phyloP scores from a whole-genome alignment of 2,113 vertebrate genomes.

The Rhabdornis inornatus region DNA sequence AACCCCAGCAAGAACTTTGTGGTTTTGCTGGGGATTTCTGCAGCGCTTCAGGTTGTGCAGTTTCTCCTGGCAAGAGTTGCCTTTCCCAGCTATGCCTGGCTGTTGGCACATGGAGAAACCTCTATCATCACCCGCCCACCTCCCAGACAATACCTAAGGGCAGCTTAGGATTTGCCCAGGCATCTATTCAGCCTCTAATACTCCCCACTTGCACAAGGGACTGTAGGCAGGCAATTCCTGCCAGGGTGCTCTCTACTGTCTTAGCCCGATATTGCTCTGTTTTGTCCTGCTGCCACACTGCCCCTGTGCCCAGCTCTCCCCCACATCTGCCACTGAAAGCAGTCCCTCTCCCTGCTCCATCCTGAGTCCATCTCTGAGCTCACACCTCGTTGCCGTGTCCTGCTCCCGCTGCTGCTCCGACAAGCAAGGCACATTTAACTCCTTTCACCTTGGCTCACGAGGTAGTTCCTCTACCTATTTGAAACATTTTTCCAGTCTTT shows the following conservation, averaged over 20 bases:
- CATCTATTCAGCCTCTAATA: background rate
- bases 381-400: fast-evolving
- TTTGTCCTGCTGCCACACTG: background rate
- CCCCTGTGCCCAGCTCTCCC: background rate
- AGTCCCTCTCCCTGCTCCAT: background rate
- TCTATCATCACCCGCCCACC: constrained; percentile 35
- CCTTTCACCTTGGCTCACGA: background rate
- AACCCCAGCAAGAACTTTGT: background rate
- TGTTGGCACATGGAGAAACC: background rate
- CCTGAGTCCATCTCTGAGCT: background rate
- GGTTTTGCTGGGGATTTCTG: background rate
- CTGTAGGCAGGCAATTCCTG: background rate
- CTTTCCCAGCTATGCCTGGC: background rate
- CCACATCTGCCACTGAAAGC: background rate
- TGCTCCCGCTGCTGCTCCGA: background rate
- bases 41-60: background rate
- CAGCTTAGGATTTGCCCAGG: background rate
- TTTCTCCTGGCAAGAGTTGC: background rate
- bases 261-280: background rate
- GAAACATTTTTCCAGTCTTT: background rate
- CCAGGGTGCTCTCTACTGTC: background rate
- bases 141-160: constrained; percentile 22
- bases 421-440: background rate
- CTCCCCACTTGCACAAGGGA: background rate
- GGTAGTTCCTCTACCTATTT: background rate